These are phyloP conservation scores for Mantis religiosa DNA, from an alignment of 2,888 invertebrate species.

Conservation along the genomic window DNA sequence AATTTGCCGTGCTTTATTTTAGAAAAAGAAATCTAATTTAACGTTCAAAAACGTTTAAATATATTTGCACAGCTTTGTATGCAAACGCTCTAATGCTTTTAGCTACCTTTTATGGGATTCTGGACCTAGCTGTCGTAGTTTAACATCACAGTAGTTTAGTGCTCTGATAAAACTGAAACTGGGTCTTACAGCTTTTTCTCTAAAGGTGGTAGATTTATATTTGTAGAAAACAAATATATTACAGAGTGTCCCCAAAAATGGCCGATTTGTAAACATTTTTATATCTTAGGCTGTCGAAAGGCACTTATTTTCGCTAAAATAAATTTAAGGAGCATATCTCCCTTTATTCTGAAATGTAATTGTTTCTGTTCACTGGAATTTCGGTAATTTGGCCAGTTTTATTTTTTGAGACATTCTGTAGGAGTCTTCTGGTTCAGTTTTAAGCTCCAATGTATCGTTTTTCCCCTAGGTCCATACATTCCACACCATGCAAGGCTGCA, in stretches of 20 bases:
- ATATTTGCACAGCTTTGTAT: not conserved
- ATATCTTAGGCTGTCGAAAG: not conserved
- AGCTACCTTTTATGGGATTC: no score
- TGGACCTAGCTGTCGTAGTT: no score
- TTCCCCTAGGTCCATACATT: constrained; percentile 22
- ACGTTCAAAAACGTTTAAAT: no score
- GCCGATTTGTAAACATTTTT: not conserved
- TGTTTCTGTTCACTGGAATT: not conserved
- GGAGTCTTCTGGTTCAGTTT: not conserved
- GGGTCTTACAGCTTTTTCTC: not conserved
- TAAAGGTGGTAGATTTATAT: not conserved
- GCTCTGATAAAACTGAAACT: not conserved
- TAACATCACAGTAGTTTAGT: no score
- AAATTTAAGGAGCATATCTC: not conserved
- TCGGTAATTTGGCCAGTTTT: not conserved
- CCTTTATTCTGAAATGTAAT: not conserved
- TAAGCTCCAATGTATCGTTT: not conserved
- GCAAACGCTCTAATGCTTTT: not conserved
- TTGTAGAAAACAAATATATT: not conserved
- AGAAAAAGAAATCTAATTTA: not conserved
- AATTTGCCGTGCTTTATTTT: not conserved
- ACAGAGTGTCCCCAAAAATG: not conserved
- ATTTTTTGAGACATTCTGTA: not conserved
- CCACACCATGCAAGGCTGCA: constrained; percentile 20
- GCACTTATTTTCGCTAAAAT: not conserved